These are phyloP conservation scores for Dendropsophus ebraccatus DNA, from an alignment of 2,113 vertebrate genomes.

Conservation along the genomic window DNA sequence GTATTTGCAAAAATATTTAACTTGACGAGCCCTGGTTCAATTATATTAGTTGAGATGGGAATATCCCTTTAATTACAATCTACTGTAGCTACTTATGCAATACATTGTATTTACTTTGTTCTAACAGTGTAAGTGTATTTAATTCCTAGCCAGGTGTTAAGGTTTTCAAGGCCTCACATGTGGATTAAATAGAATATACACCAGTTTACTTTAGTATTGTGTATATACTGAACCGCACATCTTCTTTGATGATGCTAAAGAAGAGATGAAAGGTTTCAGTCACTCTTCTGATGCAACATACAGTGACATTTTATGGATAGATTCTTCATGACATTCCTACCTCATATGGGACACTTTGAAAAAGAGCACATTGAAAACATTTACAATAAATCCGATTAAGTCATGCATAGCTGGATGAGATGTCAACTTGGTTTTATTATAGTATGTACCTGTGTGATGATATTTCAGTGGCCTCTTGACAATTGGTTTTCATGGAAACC, in stretches of 20 bases:
- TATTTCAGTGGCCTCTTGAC: conserved; percentile 47
- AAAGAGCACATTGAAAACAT: conserved; percentile 42
- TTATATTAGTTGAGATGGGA: too few relatives aligned
- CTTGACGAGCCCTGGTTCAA: too few relatives aligned
- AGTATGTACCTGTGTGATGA: conserved; percentile 46
- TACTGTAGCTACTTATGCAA: not conserved
- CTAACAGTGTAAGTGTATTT: not conserved
- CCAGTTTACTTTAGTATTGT: not conserved
- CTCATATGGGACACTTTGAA: conserved; percentile 35
- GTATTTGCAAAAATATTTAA: too few relatives aligned
- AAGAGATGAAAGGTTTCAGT: conserved; percentile 25
- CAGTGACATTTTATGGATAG: conserved; percentile 31
- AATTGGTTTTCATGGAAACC: conserved; percentile 57
- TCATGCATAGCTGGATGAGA: conserved; percentile 52
- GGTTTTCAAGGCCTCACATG: not conserved
- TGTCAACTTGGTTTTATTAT: conserved; percentile 47
- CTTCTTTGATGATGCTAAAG: not conserved
- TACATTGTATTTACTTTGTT: not conserved
- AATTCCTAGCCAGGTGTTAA: not conserved
- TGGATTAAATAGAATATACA: not conserved
- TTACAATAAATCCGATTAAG: conserved; percentile 54
- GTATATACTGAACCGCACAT: not conserved
- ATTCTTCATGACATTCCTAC: conserved; percentile 47
- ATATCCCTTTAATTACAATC: too few relatives aligned
- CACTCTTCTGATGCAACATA: conserved; percentile 12